These are phyloP conservation scores for Actinernus sp. DNA, from an alignment of 92 coral and sea anemone genomes.

Conservation along the genomic window DNA sequence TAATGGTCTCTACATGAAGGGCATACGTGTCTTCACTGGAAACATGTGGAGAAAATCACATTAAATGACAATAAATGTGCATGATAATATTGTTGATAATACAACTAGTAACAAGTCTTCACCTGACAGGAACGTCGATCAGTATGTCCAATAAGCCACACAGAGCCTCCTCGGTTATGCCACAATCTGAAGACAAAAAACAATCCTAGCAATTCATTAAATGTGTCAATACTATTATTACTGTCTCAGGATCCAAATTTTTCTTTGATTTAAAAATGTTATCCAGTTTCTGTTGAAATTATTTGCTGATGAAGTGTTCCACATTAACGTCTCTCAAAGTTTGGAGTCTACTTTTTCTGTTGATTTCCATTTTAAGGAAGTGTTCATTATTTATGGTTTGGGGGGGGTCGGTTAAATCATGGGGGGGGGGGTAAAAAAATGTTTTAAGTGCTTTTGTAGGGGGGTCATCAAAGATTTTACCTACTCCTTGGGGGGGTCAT, in stretches of 20 bases:
- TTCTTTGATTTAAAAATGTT: neutral
- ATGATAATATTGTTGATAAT: neutral
- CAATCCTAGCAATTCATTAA: neutral
- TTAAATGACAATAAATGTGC: neutral
- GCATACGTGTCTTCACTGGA: constrained; percentile 79
- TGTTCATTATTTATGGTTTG: too few relatives aligned
- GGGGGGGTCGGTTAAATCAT: too few relatives aligned
- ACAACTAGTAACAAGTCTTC: too few relatives aligned
- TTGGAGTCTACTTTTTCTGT: too few relatives aligned
- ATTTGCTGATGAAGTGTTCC: too few relatives aligned
- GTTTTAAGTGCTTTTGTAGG: too few relatives aligned
- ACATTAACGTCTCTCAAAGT: too few relatives aligned
- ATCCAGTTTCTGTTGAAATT: too few relatives aligned
- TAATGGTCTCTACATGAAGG: constrained; percentile 86
- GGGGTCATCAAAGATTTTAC: too few relatives aligned
- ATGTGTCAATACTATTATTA: neutral
- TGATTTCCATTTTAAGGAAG: too few relatives aligned
- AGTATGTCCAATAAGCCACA: constrained; percentile 71
- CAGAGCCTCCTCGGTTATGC: constrained; percentile 69
- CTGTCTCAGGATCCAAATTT: neutral
- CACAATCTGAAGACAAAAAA: constrained; percentile 57
- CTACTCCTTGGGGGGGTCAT: too few relatives aligned
- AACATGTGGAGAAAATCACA: neutral
- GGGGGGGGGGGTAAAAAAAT: too few relatives aligned
- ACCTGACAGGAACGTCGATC: constrained; percentile 60